phyloP scores from a whole-genome alignment of 2,888 invertebrate species.

The Archips crataeganus region DNA sequence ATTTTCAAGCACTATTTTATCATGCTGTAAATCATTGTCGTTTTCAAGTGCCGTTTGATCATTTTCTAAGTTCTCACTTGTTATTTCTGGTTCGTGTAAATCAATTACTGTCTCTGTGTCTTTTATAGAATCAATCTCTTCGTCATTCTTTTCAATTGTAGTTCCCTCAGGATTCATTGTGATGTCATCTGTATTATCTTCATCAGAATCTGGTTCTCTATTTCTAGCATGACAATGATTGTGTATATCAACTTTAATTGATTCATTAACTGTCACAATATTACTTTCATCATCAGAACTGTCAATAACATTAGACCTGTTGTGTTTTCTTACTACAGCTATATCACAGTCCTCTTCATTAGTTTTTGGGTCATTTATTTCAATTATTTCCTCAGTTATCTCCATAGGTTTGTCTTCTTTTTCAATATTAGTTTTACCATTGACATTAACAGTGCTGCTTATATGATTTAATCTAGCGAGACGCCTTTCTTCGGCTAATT shows the following conservation, averaged over 20 bases:
- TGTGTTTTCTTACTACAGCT: slow-evolving; percentile 51
- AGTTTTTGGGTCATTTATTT: not conserved
- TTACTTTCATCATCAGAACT: slow-evolving; percentile 59
- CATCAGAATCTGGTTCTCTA: slow-evolving; percentile 12
- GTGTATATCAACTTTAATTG: slow-evolving; percentile 54
- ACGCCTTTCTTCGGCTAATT: slow-evolving; percentile 87
- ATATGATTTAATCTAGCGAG: slow-evolving; percentile 80
- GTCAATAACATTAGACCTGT: slow-evolving; percentile 53
- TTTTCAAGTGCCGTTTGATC: slow-evolving; percentile 28
- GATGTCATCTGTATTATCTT: slow-evolving; percentile 7
- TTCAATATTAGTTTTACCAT: not conserved
- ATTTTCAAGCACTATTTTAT: slow-evolving; percentile 31
- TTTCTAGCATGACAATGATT: not conserved
- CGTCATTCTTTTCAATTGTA: not conserved
- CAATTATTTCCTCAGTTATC: not conserved
- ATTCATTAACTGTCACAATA: slow-evolving; percentile 49
- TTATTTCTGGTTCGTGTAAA: slow-evolving; percentile 19
- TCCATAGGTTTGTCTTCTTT: not conserved
- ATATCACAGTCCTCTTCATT: slow-evolving; percentile 45
- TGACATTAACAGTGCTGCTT: slow-evolving; percentile 41
- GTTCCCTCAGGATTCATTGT: not conserved
- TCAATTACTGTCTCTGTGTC: slow-evolving; percentile 24
- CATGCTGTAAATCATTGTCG: slow-evolving; percentile 19
- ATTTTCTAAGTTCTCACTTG: not conserved
- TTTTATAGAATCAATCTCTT: slow-evolving; percentile 34